Evolutionary conservation across 2,113 vertebrate genomes (phyloP), one percentile per base, ranked within the genome.

Genomic region (Saimiri boliviensis): DNA sequence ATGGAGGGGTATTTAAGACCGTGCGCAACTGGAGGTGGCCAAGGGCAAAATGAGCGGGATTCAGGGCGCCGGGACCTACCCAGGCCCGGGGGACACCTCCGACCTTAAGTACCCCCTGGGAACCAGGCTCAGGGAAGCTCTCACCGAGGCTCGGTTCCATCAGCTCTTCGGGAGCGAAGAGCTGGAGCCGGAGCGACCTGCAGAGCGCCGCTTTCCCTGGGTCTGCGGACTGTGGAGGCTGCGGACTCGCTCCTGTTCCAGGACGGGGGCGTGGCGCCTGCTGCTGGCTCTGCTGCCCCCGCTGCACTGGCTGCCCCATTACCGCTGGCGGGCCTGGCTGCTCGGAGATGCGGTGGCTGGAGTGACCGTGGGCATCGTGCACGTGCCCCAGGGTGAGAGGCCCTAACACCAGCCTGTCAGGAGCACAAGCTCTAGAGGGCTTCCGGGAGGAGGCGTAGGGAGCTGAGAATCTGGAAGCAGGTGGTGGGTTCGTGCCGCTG

Each of bases 301-400:
- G 54, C 98, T 99, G 91, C 98, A 83, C 97, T 99, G 99, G 99
- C 98, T 99, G 92, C 99, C 99, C 19, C 97, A 92, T 80, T 99
- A 99, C 98, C 98, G 98, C 86, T 97, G 99, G 49, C 98, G 98
- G 98, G 98, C 99, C 97, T 99, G 99, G 99, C 98, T 99, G 52
- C 98, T 99, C 19, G 99, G 99, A 95, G 99, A 99, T 35, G 98
- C 98, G 0, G 95, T 99, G 73, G 99, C 99, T 0, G 99, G 99
- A 71, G 97, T 99, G 94, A 99, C 99, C 1, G 99, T 99, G 63
- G 99, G 99, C 25, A 98, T 99, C 70, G 99, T 99, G 47, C 99
- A 99, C 96, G 99, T 99, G 89, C 99, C 99, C 0, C 99, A 99
- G 98, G 99, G 99, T 99, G 97, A 98, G 98, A 97, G 8, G 58